Conservation (phyloP, 2,113 vertebrate genomes). For the pig (Sus scrofa) region DNA sequence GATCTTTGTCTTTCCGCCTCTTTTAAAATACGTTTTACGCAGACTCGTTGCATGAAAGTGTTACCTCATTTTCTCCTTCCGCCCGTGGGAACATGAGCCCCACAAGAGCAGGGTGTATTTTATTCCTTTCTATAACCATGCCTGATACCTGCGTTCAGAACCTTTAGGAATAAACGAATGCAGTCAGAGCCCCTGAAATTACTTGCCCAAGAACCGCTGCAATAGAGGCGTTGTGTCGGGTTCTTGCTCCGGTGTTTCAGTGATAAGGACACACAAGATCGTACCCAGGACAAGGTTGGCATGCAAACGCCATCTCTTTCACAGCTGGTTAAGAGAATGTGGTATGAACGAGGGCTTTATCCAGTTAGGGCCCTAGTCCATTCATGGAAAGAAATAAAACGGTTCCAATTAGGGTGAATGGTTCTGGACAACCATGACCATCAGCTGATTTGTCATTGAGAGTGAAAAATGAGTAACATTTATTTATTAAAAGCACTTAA, state of each 20-base stretch:
- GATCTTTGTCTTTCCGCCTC: background rate
- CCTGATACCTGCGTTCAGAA: background rate
- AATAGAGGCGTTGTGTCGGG: accelerated
- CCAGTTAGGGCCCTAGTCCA: background rate
- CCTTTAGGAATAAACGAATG: background rate
- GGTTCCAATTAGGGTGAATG: background rate
- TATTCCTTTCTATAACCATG: accelerated
- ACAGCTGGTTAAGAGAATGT: accelerated
- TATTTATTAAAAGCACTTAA: background rate
- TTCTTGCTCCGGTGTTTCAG: too few species aligned
- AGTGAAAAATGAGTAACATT: background rate
- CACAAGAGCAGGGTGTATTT: background rate
- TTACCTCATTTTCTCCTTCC: background rate
- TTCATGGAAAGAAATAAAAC: background rate
- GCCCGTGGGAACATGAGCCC: background rate
- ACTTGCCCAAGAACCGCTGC: background rate
- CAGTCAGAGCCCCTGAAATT: background rate
- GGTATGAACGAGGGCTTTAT: accelerated
- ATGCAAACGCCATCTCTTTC: too few species aligned
- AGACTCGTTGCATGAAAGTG: background rate
- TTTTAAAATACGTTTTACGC: background rate
- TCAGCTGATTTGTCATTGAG: background rate
- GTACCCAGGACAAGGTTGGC: background rate
- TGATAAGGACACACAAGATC: background rate
- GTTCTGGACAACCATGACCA: background rate